These are phyloP conservation scores for Tinea trinotella DNA, from an alignment of 2,888 invertebrate genomes.

Conservation along the genomic window DNA sequence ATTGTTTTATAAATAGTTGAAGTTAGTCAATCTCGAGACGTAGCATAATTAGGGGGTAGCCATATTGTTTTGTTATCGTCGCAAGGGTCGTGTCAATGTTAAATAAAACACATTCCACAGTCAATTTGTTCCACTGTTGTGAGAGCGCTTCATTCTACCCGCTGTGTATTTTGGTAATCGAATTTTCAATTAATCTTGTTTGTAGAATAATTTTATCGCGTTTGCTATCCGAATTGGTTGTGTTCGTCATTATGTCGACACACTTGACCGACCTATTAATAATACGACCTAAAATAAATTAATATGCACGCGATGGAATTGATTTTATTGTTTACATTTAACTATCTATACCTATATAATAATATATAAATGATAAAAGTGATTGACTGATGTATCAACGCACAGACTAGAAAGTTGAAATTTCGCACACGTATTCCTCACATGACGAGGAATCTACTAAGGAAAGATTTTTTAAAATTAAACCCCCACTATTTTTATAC, in stretches of 20 bases:
- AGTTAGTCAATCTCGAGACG: neutral
- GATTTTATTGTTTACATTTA: too few species aligned
- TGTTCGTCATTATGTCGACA: slow-evolving; percentile 20
- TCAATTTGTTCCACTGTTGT: slow-evolving; percentile 14
- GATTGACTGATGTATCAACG: too few species aligned
- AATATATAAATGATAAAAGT: too few species aligned
- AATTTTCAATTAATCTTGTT: slow-evolving; percentile 29
- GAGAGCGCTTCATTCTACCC: slow-evolving; percentile 25
- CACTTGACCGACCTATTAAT: slow-evolving; percentile 17
- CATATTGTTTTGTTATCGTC: slow-evolving; percentile 7
- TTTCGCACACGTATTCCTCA: too few species aligned
- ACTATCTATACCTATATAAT: too few species aligned
- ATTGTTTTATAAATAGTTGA: neutral
- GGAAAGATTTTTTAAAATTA: too few species aligned
- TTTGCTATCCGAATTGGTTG: slow-evolving; percentile 24
- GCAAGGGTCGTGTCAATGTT: slow-evolving; percentile 12
- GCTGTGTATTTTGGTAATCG: slow-evolving; percentile 30
- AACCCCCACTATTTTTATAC: too few species aligned
- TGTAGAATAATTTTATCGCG: slow-evolving; percentile 25
- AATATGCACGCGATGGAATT: neutral
- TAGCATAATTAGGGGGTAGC: neutral
- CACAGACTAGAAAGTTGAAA: too few species aligned
- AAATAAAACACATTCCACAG: slow-evolving; percentile 17
- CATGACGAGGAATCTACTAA: too few species aligned
- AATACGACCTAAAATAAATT: neutral